Evolutionary conservation across 2,797 vertebrate species (phyloP), one percentile per base, ranked within the genome.

Genomic region (Zenarchopterus dispar): DNA sequence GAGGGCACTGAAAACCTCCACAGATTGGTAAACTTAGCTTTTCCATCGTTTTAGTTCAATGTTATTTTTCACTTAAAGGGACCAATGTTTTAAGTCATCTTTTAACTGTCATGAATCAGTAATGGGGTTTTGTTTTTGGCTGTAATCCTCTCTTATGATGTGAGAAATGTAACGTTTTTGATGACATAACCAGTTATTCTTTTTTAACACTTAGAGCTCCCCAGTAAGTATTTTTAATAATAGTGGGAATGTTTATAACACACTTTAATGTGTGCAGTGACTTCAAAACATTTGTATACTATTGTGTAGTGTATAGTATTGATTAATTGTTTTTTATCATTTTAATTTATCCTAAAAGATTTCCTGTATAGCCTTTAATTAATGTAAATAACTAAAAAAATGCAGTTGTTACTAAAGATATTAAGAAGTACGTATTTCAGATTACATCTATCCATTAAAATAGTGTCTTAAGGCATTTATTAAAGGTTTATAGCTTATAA

Each of bases 1-100:
- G 81, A 87, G 61, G 63, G 79, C 67, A 73, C 77, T 73, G 70
- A 82, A 86, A 88, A 71, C 80, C 67, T 85, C 72, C 72, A 70
- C 80, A 66, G 75, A 54, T 68, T 80, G 73, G 70, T 84, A 47
- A 77, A 74, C 67, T 46, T 56, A 49, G 66, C 64, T 62, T 64
- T 44, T 62, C 55, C 66, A 47, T 68, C 64, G 50, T 71, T 71
- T 68, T 56, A 51, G 22, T 75, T 60, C 46, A 41, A 59, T 39
- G 10, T 44, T 52, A 75, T 66, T 63, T 58, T 72, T 82, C 71
- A 77, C 52, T 56, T 56, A 33, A 59, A 60, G 44, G n/a, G 47
- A 48, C n/a, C 11, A 28, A 75, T 74, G 69, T 59, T 68, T 80
- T 75, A 54, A 61, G 54, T 73, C 28, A 54, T 63, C 53, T 71